Evolutionary conservation across 2,113 vertebrate genomes (phyloP), one percentile per base, ranked within the genome.

Genomic region (Machaerirhynchus nigripectus): DNA sequence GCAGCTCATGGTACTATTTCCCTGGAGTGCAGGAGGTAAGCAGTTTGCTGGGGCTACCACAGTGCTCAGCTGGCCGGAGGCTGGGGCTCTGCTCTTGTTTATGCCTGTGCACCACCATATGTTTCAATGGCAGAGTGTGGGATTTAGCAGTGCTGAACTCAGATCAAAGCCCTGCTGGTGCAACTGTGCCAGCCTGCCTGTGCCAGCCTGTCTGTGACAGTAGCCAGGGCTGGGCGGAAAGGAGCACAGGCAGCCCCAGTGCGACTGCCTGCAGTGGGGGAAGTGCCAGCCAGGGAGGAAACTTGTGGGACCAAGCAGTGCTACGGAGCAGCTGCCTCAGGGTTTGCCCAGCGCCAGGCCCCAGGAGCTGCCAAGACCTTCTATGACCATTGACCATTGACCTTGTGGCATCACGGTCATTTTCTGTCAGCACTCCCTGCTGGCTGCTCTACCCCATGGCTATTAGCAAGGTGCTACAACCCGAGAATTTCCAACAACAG

Each of bases 201-300:
- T 40, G 68, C 30, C 68, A 55, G 74, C n/a, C 37, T 44, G 61
- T 55, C 69, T 28, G 2, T 13, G 16, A 7, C 47, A 81, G 79
- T 24, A 63, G 53, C 33, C 52, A 30, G n/a, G 73, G n/a, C 33
- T 1, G 5, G 28, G 37, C 14, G 49, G 81, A 23, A 12, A 37
- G 61, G 39, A 84, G 61, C 55, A 37, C 1, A 4, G 71, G 8
- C 3, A 31, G 70, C 6, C 42, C 42, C n/a, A 14, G 73, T 47
- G 39, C 3, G 0, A 73, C 26, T 3, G 7, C 30, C 49, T n/a
- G 15, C 17, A 12, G 49, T 0, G 2, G 46, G 40, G 39, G 6
- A 8, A 6, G 27, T 8, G 23, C 21, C 84, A 89, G 76, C 50
- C 50, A 26, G 76, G 64, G 40, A 67, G 57, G 57, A 15, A 46